Percentiles rank a stretch among this genome's conserved stretches.
Conservation (phyloP, 2,888 invertebrate genomes). For the Dasysyrphus albostriatus region DNA sequence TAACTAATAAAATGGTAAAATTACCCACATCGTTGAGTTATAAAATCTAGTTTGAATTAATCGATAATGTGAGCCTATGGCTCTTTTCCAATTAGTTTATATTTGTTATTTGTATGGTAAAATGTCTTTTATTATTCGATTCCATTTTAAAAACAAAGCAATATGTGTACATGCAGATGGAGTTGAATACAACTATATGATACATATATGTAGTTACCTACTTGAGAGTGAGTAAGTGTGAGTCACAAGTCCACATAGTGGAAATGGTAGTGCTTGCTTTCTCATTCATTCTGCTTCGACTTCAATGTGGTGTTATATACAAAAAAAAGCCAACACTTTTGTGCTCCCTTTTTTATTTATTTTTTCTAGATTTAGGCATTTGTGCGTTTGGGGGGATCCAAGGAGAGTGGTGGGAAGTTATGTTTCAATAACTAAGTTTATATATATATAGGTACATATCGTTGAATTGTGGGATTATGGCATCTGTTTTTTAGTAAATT, state of each 20-base stretch:
- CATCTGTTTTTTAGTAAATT: conserved; percentile 5
- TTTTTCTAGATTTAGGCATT: not conserved
- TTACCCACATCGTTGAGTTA: not conserved
- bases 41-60: not conserved
- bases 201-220: no score
- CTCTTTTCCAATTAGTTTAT: not conserved
- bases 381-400: not conserved
- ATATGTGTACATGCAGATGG: not conserved
- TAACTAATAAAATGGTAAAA: not conserved
- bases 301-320: conserved; percentile 16
- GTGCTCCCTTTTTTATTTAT: not conserved
- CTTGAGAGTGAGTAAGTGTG: not conserved
- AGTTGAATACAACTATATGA: not conserved
- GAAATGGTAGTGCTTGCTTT: not conserved
- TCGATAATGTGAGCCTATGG: conserved; percentile 3
- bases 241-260: conserved; percentile 30
- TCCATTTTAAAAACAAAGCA: not conserved
- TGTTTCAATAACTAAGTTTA: not conserved
- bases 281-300: not conserved
- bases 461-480: conserved; percentile 32
- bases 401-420: not conserved
- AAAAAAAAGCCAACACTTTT: not conserved
- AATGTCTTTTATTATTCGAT: not conserved
- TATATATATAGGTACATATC: not conserved
- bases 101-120: not conserved